Evolutionary conservation across 2,888 invertebrate species (phyloP).

Genomic region (Hydroisotoma schaefferi): DNA sequence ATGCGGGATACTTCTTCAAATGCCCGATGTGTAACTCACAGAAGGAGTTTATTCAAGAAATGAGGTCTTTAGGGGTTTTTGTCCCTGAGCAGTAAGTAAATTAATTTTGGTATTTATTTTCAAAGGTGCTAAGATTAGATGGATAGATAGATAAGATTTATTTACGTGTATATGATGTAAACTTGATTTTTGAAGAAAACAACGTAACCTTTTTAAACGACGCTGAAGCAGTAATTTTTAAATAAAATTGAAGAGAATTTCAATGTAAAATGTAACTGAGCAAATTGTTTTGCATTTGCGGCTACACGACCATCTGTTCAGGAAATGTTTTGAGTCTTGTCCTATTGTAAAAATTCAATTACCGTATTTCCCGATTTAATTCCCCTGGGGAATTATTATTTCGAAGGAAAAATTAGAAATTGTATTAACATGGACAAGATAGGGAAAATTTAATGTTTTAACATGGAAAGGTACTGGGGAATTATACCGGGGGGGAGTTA

Average conservation of each 20-base stretch:
- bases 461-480: no score
- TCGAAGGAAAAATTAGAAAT: no score
- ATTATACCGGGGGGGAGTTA: no score
- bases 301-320: no score
- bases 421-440: no score
- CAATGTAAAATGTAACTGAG: background rate
- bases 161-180: no score
- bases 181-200: background rate
- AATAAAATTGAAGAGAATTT: background rate
- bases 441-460: no score
- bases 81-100: slow-evolving; percentile 70
- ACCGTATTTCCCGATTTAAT: no score
- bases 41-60: slow-evolving; percentile 61
- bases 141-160: background rate
- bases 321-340: no score
- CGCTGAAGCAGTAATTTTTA: background rate
- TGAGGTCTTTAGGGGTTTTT: slow-evolving; percentile 67
- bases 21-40: slow-evolving; percentile 78
- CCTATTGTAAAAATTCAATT: no score
- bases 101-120: background rate
- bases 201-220: background rate
- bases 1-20: slow-evolving; percentile 77
- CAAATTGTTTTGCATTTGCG: background rate
- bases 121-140: background rate
- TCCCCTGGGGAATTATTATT: no score